Evolutionary conservation across 2,888 invertebrate genomes (phyloP).

Genomic region (Steinernema carpocapsae): DNA sequence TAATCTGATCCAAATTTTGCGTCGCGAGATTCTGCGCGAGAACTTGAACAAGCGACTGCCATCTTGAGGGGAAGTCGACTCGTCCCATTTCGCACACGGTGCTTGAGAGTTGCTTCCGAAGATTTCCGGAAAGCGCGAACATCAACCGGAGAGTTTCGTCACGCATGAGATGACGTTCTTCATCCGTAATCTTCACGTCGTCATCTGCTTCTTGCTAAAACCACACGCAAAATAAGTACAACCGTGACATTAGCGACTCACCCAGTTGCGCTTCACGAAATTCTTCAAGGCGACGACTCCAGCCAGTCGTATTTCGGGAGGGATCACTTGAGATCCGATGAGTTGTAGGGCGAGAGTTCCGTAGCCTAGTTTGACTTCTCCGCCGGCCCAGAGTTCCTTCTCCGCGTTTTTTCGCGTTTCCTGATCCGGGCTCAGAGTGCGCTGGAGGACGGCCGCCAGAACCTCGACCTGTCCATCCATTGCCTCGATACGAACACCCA

Average conservation of each 20-base stretch:
- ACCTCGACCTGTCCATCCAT: not conserved
- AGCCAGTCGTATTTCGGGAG: constrained; percentile 86
- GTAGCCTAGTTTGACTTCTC: constrained; percentile 33
- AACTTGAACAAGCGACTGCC: constrained; percentile 89
- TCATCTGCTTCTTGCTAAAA: constrained; percentile 42
- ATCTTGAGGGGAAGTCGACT: constrained; percentile 89
- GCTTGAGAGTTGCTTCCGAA: constrained; percentile 81
- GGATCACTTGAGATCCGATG: constrained; percentile 80
- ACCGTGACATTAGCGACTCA: constrained; percentile 41
- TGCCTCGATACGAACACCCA: not conserved
- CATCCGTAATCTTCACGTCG: constrained; percentile 50
- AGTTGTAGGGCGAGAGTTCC: constrained; percentile 45
- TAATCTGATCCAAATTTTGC: constrained; percentile 82
- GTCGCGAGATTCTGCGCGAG: constrained; percentile 85
- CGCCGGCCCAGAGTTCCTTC: not conserved
- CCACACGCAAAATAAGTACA: constrained; percentile 1
- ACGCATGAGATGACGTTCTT: constrained; percentile 48
- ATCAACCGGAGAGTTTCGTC: constrained; percentile 82
- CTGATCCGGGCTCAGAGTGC: constrained; percentile 5
- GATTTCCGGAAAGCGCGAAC: constrained; percentile 85
- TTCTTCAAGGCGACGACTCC: constrained; percentile 96
- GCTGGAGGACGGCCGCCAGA: not conserved
- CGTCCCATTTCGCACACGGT: constrained; percentile 72
- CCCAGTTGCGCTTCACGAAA: constrained; percentile 93
- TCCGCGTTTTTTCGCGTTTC: constrained; percentile 19